Evolutionary conservation across 2,888 invertebrate species (phyloP).

Genomic region (Cerceris rybyensis): DNA sequence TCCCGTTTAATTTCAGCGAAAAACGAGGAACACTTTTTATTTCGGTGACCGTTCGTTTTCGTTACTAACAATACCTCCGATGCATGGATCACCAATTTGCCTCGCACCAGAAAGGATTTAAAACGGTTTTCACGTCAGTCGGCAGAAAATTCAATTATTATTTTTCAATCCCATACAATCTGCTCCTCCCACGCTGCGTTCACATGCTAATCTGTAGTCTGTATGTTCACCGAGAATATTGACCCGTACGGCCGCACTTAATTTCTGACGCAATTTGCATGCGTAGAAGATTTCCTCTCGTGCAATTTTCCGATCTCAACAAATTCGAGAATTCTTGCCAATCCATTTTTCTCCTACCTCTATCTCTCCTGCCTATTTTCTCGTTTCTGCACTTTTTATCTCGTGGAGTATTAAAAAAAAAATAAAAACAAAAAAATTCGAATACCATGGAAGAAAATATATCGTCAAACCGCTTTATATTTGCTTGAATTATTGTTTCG

Average conservation of each 20-base stretch:
- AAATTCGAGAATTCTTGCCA: neutral
- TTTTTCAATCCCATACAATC: conserved; percentile 52
- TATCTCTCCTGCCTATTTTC: too few species aligned
- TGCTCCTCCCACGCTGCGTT: conserved; percentile 27
- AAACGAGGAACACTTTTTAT: conserved; percentile 2
- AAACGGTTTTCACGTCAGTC: conserved; percentile 49
- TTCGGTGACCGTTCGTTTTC: conserved; percentile 12
- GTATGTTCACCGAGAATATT: conserved; percentile 36
- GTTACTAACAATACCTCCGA: conserved; percentile 9
- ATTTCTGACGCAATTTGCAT: conserved; percentile 37
- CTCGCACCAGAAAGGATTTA: conserved; percentile 38
- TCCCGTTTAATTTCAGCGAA: neutral
- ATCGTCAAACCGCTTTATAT: too few species aligned
- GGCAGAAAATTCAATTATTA: conserved; percentile 55
- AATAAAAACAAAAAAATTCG: too few species aligned
- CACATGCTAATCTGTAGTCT: conserved; percentile 16
- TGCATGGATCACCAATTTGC: conserved; percentile 41
- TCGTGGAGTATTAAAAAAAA: too few species aligned
- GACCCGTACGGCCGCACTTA: conserved; percentile 36
- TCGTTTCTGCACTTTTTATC: too few species aligned
- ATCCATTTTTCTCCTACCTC: neutral
- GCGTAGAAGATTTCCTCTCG: neutral
- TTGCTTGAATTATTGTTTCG: too few species aligned
- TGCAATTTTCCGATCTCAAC: neutral
- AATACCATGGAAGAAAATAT: too few species aligned